These are phyloP conservation scores for Cichlasoma orientale DNA, from an alignment of 2,797 vertebrate genomes.

Conservation along the genomic window DNA sequence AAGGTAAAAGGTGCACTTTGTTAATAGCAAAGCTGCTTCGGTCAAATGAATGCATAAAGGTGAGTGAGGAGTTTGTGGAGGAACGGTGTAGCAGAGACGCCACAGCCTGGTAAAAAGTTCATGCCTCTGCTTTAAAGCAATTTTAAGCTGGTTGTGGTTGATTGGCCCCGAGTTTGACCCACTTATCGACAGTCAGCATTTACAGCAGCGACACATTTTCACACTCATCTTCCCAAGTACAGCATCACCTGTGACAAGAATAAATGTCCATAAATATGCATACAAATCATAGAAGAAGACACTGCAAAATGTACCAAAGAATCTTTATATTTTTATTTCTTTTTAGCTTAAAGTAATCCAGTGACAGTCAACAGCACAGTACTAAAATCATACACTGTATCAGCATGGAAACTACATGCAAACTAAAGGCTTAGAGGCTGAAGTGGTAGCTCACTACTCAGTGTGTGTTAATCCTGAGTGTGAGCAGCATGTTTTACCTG, in stretches of 20 bases:
- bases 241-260: too few species aligned
- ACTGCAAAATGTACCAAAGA: too few species aligned
- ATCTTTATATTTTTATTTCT: neutral
- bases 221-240: too few species aligned
- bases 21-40: neutral
- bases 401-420: neutral
- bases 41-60: too few species aligned
- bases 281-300: too few species aligned
- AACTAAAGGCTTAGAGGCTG: neutral
- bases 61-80: too few species aligned
- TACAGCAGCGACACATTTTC: too few species aligned
- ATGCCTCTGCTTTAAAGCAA: neutral
- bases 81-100: too few species aligned
- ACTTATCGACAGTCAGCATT: too few species aligned
- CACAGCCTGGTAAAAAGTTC: rapidly evolving
- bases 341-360: neutral
- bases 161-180: neutral
- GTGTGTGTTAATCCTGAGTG: neutral
- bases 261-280: too few species aligned
- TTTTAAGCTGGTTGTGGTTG: neutral
- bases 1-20: rapidly evolving
- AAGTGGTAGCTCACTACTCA: neutral
- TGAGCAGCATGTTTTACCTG: too few species aligned
- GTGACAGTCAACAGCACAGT: neutral
- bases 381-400: neutral